Evolutionary conservation across 2,888 invertebrate genomes (phyloP), one percentile per base, ranked within the genome.

Genomic region (Blera fallax): DNA sequence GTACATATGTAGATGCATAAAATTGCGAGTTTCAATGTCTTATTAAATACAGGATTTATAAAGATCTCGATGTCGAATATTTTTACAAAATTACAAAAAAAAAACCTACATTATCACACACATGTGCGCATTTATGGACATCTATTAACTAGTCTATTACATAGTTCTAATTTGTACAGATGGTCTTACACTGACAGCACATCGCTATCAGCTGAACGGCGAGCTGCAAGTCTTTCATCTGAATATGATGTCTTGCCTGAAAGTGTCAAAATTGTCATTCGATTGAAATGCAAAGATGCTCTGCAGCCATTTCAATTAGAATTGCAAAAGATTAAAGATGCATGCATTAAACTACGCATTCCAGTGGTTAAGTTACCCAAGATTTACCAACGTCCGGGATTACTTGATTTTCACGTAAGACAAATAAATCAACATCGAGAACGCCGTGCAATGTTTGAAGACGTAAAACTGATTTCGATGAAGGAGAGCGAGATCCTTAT

Each of bases 401-500:
- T 62, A n/a, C 18, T 81, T 0, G 6, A 81, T 10, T 11, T 24
- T 14, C 69, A 67, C 18, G 69, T 50, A 2, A 29, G 80, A 1
- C 32, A 37, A 37, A 65, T 87, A 45, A 87, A 87, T 56, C 21
- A 60, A 7, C 8, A 64, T 43, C 52, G 67, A 37, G 27, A 58
- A 11, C 84, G 88, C 0, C 10, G 4, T 3, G 54, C 81, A 21
- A 34, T 93, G 85, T 93, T 95, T 76, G 95, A 95, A 89, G 92
- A 93, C 89, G 93, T 94, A 3, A 93, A 93, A 88, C 91, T 93
- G 32, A 89, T 95, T 1, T 92, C 92, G 65, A 87, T 91, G 11
- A 93, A 94, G 87, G 91, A 93, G 14, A 95, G 95, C 4, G 94
- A 95, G 88, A 91, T 91, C 67, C 90, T 95, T 50, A 88, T 95